phyloP scores from a whole-genome alignment of 2,888 invertebrate genomes.

The Acanthosepion pharaonis region DNA sequence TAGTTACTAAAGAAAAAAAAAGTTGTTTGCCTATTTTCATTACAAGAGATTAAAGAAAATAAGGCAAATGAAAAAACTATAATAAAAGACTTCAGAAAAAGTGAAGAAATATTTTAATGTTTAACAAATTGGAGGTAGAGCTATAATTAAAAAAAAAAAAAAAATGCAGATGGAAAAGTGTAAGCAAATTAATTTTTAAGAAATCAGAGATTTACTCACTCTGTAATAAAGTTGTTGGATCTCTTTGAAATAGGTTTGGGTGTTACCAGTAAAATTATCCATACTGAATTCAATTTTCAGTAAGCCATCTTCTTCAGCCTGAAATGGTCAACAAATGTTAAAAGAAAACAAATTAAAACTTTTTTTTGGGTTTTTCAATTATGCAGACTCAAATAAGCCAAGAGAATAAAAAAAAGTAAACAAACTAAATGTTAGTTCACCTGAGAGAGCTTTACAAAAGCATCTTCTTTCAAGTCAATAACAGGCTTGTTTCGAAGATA shows the following conservation, averaged over 20 bases:
- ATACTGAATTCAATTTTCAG: conserved; percentile 70
- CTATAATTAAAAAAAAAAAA: too few species aligned
- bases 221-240: conserved; percentile 88
- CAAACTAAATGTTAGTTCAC: conserved; percentile 52
- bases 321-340: conserved; percentile 39
- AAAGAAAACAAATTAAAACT: not conserved
- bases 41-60: too few species aligned
- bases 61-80: too few species aligned
- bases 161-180: too few species aligned
- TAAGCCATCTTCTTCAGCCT: conserved; percentile 75
- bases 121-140: too few species aligned
- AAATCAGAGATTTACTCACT: conserved; percentile 74
- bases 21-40: too few species aligned
- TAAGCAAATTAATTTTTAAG: too few species aligned
- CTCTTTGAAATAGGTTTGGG: conserved; percentile 84
- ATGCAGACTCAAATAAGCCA: not conserved
- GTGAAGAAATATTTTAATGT: too few species aligned
- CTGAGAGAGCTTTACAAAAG: conserved; percentile 85
- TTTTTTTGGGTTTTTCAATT: too few species aligned
- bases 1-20: not conserved
- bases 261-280: conserved; percentile 64
- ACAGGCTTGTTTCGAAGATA: conserved; percentile 95
- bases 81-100: too few species aligned
- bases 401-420: not conserved
- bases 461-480: conserved; percentile 88